These are phyloP conservation scores for Globia sparganii DNA, from an alignment of 2,888 invertebrate species.

Conservation along the genomic window DNA sequence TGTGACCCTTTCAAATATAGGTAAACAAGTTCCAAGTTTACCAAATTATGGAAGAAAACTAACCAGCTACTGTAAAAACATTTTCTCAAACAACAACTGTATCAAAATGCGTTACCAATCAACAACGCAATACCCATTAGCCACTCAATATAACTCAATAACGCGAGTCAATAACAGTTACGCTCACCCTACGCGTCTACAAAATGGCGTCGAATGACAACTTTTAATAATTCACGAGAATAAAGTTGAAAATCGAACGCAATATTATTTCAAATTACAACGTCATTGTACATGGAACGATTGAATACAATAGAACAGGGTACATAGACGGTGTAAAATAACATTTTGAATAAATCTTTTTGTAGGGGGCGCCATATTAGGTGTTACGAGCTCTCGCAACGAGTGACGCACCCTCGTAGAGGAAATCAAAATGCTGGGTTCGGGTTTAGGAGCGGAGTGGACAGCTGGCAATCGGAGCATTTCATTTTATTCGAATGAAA, in stretches of 20 bases:
- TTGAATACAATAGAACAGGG: slow-evolving; percentile 80
- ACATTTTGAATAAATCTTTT: slow-evolving; percentile 90
- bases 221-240: slow-evolving; percentile 61
- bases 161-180: slow-evolving; percentile 82
- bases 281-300: slow-evolving; percentile 81
- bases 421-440: slow-evolving; percentile 82
- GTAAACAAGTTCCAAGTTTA: not conserved
- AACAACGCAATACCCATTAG: slow-evolving; percentile 73
- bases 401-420: slow-evolving; percentile 84
- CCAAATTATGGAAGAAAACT: not conserved
- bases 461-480: slow-evolving; percentile 44
- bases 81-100: slow-evolving; percentile 45
- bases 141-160: slow-evolving; percentile 86
- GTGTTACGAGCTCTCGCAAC: slow-evolving; percentile 82
- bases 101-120: slow-evolving; percentile 66
- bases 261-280: slow-evolving; percentile 77
- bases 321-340: slow-evolving; percentile 88
- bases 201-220: slow-evolving; percentile 83
- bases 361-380: slow-evolving; percentile 87
- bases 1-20: not conserved
- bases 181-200: slow-evolving; percentile 75
- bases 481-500: not conserved
- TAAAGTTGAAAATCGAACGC: slow-evolving; percentile 74
- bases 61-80: slow-evolving; percentile 39
- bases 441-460: slow-evolving; percentile 71